Evolutionary conservation across 2,888 invertebrate species (phyloP), one percentile per base, ranked within the genome.

Genomic region (Cryptocephalus moraei): DNA sequence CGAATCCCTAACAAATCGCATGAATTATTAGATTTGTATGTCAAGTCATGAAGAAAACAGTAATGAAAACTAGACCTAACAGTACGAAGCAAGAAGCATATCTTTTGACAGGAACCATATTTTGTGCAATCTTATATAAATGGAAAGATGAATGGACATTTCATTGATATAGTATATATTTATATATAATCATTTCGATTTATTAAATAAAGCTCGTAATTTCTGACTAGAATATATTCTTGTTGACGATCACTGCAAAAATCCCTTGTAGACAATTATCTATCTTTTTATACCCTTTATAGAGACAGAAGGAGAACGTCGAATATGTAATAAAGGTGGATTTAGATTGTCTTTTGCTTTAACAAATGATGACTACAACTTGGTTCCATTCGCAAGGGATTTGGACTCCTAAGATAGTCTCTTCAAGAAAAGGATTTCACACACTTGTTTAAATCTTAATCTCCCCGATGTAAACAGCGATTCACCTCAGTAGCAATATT

Each of bases 231-330:
- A 59, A 44, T 50, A 39, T 42, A 47, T 54, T 56, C 48, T 51
- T 51, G 54, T 51, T 51, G 54, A 51, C 56, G 66, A 68, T 68
- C 68, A 68, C 66, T 68, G 68, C 68, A 68, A 67, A 65, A 61
- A 62, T 67, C 66, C 65, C 57, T 51, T 47, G 48, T 49, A 49
- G 48, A 53, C 39, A 42, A 9, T n/a, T 32, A 31, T 32, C 9
- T n/a, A 11, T 41, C 13, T 8, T 41, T 41, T 12, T 42, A 32
- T 12, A 42, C 32, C 22, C 22, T 22, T 22, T 22, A 22, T 22
- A 22, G 22, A 22, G 22, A 22, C 22, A 22, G 22, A 22, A n/a
- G 22, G 22, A 22, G 22, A 22, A 22, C 6, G 22, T 22, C 22
- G 22, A 22, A 22, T 22, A 22, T 22, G 22, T 6, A 22, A 22